Evolutionary conservation across 30 jellyfish, hydroid and myxozoan genomes (phyloP), one percentile per base, ranked within the genome.

Genomic region (Nemopilema nomurai): DNA sequence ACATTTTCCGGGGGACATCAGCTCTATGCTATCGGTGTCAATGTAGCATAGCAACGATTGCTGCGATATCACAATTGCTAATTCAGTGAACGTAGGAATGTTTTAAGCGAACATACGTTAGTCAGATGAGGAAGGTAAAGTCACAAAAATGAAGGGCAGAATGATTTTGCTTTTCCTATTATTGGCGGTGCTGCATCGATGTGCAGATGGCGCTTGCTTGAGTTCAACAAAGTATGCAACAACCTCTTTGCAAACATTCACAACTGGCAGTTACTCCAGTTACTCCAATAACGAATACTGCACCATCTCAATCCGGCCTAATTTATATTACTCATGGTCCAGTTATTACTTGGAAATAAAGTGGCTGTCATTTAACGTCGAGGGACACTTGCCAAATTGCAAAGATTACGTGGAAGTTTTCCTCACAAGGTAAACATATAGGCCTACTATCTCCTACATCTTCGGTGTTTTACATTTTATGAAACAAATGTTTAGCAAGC

Each of bases 361-460:
- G 32, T 66, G 75, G 75, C 18, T 20, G 28, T 22, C 28, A 66
- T 66, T 66, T 28, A 20, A 66, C 75, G 32, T 66, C 28, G 75
- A 66, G 21, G 75, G 75, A 21, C 18, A 66, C 49, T 22, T 66
- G 75, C 75, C 75, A 66, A 13, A 1, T 28, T 66, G 75, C 32
- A 21, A 66, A 22, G 75, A 66, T 21, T 22, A 29, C 1, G 75
- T 66, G 1, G 75, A 66, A 13, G 75, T 66, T 66, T 66, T 16
- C 28, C 75, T 66, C 0, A 66, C 75, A 21, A 66, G 75, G 75
- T 66, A 62, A 62, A n/a, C n/a, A n/a, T n/a, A 41, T 41, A 13
- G 57, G 57, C 57, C 57, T 41, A 41, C 6, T 41, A 41, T 13
- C 13, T 41, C 9, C 57, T 3, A 13, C 57, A 3, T 41, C 13